Conservation (phyloP, 2,888 invertebrate genomes). For the Mystacides longicornis region DNA sequence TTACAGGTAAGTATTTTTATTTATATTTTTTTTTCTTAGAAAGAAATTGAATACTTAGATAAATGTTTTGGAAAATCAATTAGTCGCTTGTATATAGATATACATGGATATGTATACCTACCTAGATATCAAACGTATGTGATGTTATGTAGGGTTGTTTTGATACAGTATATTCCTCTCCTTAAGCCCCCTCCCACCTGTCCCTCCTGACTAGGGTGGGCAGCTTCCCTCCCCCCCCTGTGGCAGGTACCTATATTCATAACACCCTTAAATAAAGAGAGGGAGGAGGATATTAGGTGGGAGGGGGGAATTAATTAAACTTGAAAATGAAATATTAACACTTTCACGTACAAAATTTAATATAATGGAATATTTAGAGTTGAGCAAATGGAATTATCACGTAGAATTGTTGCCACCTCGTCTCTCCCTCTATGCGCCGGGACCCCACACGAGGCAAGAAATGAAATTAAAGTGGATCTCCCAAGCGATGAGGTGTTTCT, state of each 20-base stretch:
- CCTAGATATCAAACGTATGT: background rate
- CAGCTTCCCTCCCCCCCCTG: background rate
- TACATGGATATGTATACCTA: constrained; percentile 3
- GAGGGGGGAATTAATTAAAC: constrained; percentile 47
- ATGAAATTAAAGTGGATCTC: no score
- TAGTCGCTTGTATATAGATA: constrained; percentile 38
- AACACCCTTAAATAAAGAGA: background rate
- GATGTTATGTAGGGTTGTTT: constrained; percentile 14
- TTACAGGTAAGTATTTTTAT: no score
- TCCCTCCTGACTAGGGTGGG: background rate
- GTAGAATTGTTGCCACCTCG: constrained; percentile 5
- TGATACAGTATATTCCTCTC: constrained; percentile 26
- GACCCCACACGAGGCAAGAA: no score
- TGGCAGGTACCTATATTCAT: background rate
- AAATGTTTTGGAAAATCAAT: constrained; percentile 55
- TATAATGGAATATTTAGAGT: constrained; percentile 32
- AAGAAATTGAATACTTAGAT: no score
- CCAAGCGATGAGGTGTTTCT: no score
- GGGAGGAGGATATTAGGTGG: constrained; percentile 1
- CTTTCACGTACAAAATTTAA: constrained; percentile 52
- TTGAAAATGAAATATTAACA: constrained; percentile 54
- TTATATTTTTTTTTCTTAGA: no score
- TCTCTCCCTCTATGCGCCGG: constrained; percentile 16
- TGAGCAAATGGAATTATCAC: constrained; percentile 40
- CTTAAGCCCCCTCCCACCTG: constrained; percentile 27